Base-by-base conservation (phyloP, 2,113 vertebrate species). In the Notothenia coriiceps region DNA sequence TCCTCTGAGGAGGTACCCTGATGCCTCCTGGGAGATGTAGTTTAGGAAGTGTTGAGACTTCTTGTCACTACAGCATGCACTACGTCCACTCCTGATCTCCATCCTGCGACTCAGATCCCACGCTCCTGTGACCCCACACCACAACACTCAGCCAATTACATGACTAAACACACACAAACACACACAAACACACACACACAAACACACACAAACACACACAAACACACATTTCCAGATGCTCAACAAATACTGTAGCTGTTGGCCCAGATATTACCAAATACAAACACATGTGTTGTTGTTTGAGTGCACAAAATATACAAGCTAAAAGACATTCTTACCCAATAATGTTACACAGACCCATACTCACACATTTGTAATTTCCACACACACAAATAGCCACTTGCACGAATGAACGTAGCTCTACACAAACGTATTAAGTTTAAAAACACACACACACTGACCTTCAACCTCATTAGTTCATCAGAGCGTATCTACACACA, bases 71-170 rank as follows among this genome's bases (percentile, higher is more conserved):
- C 3, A 29, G 29, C 22, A 22, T 22, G 22, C 22, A 22, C 29
- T 33, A 12, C 14, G 6, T 6, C 57, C 25, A 13, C 61, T 6
- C 43, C 17, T 49, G 43, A 66, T 20, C 79, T 40, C 15, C 55
- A 9, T 44, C 20, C 56, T 35, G 52, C 43, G 57, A 22, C 52
- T 76, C 11, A 25, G 62, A 51, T 90, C 84, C 80, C 84, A 88
- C 78, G 79, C 86, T 79, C 82, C 5, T 14, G 17, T 80, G 88
- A 87, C 88, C 86, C 82, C 35, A 4, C 62, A 59, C 43, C 63
- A 69, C 7, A 55, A 44, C 6, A 20, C 66, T 4, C 50, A 62
- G 51, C 68, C 65, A 65, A 77, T 51, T 71, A n/a, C 49, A 83
- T 3, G n/a, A 79, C 33, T 22, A 63, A n/a, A 68, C 60, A 70